Percentiles rank a stretch among this genome's conserved stretches.
phyloP scores from a whole-genome alignment of 2,888 invertebrate species.

The Schrankia costaestrigalis region DNA sequence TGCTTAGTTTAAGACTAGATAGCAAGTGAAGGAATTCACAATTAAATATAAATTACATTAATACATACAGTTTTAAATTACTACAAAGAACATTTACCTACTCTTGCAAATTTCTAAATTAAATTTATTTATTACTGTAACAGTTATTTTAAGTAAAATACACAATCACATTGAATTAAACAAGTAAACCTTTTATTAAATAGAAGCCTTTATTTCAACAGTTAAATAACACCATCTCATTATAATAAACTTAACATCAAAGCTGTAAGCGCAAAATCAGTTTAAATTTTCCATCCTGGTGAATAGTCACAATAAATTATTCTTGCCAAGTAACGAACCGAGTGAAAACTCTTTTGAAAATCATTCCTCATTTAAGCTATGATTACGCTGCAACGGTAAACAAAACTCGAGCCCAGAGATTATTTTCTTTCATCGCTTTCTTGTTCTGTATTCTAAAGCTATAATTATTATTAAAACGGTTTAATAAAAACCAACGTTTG shows the following conservation, averaged over 20 bases:
- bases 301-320: constrained; percentile 15
- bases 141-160: too few relatives aligned
- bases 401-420: constrained; percentile 25
- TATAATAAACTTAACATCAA: not conserved
- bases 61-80: too few relatives aligned
- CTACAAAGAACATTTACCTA: too few relatives aligned
- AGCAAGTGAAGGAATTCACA: too few relatives aligned
- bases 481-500: constrained; percentile 1
- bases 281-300: constrained; percentile 4
- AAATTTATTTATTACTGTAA: too few relatives aligned
- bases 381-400: constrained; percentile 36
- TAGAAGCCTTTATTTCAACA: too few relatives aligned
- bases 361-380: constrained; percentile 39
- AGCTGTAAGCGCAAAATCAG: not conserved
- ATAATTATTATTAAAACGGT: constrained; percentile 4
- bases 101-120: too few relatives aligned
- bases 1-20: too few relatives aligned
- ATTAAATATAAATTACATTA: too few relatives aligned
- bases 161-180: too few relatives aligned
- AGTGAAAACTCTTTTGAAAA: constrained; percentile 29
- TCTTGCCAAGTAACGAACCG: constrained; percentile 14
- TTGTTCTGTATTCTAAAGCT: constrained; percentile 18
- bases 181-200: too few relatives aligned
- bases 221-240: not conserved
- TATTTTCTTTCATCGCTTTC: constrained; percentile 31